Percentiles rank a stretch among this genome's conserved stretches.
phyloP scores from a whole-genome alignment of 2,113 vertebrate species.

The Lepidothrix coronata region DNA sequence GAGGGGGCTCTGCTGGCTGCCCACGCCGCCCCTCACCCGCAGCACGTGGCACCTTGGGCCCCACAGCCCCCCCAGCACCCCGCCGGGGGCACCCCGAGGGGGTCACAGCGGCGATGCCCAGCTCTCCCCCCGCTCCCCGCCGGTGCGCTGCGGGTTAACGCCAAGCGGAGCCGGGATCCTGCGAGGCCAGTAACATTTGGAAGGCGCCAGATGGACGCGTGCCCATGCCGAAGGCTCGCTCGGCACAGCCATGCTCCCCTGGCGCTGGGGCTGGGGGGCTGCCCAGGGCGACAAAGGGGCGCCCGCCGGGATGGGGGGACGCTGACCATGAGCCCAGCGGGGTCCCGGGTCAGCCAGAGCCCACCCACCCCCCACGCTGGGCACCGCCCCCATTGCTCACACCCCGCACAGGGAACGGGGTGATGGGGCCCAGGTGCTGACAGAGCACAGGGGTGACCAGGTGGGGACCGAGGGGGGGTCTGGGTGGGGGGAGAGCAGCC shows the following conservation, averaged over 20 bases:
- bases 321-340: background rate
- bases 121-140: background rate
- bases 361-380: accelerated
- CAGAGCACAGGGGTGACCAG: background rate
- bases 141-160: constrained; percentile 44
- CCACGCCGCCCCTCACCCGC: background rate
- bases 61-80: background rate
- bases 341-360: background rate
- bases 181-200: constrained; percentile 58
- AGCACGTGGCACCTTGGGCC: accelerated
- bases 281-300: background rate
- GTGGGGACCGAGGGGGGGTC: background rate
- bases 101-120: accelerated
- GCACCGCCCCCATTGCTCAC: background rate
- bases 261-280: background rate
- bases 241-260: constrained; percentile 18
- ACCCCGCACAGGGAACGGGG: background rate
- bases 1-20: background rate
- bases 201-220: constrained; percentile 54
- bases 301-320: background rate
- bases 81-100: accelerated
- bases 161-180: constrained; percentile 39
- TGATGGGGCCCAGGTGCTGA: background rate
- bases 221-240: constrained; percentile 47
- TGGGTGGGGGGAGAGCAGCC: background rate